Conservation (phyloP, 2,113 vertebrate species). For the Oxygymnocypris stewartii region DNA sequence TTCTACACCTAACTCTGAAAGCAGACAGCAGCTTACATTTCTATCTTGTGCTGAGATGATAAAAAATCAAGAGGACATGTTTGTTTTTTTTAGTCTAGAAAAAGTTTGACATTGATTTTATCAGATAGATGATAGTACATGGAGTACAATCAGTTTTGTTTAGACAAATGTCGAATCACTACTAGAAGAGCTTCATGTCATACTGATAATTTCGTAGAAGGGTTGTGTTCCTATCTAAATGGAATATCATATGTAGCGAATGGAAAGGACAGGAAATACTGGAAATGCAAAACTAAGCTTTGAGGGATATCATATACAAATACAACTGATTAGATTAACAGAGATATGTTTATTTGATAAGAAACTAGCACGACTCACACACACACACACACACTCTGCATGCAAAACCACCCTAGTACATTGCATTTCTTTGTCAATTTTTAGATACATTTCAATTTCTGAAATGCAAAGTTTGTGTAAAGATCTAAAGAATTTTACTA, state of each 20-base stretch:
- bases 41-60: not conserved
- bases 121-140: not conserved
- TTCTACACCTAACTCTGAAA: constrained; percentile 4
- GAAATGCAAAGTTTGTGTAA: not conserved
- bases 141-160: not conserved
- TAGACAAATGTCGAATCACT: not conserved
- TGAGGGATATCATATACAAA: constrained; percentile 13
- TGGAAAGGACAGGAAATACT: constrained; percentile 16
- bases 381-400: not conserved
- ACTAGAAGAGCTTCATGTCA: not conserved
- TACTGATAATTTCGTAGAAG: not conserved
- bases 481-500: not conserved
- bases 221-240: not conserved
- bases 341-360: constrained; percentile 19
- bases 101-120: not conserved
- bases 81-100: not conserved
- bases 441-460: too few species aligned
- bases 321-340: not conserved
- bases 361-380: constrained; percentile 12
- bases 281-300: constrained; percentile 27
- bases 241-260: not conserved
- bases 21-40: not conserved
- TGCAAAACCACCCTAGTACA: not conserved
- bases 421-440: not conserved
- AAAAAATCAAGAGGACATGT: not conserved